Base-by-base conservation (phyloP, 1,140 invertebrate species). In the Goniozus legneri region DNA sequence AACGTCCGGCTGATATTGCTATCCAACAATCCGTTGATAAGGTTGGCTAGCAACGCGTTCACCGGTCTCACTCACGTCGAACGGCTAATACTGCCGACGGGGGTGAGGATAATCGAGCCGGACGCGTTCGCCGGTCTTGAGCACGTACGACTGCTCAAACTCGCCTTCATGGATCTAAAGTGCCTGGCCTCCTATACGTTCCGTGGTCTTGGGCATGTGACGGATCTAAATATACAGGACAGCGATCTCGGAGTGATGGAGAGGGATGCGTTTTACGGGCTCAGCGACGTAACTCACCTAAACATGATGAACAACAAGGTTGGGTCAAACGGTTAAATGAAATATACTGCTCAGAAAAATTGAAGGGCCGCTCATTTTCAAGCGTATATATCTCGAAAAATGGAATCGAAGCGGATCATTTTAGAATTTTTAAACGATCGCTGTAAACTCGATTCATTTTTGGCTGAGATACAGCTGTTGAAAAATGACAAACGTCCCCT, bases 71-170 rank as follows among this genome's bases (percentile, higher is more conserved):
- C 84, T 13, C 87, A 89, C 60, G 86, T 92, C 1, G 82, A 85
- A 24, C 81, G 83, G 39, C 75, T 91, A 27, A 84, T 86, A 40
- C 75, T 92, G 16, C 88, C 89, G 0, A 86, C 86, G 1, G 88
- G 88, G 13, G 86, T 91, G 44, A 78, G 82, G 20, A 74, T 76
- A 16, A 82, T 91, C 34, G 87, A 90, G 57, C 78, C 84, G 15
- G 86, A 88, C 67, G 85, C 88, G 2, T 91, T 92, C 64, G 83
- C 82, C 22, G 87, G 86, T n/a, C 73, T 91, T 37, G 86, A 90
- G 63, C 81, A 85, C 7, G 84, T 92, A 2, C 86, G 85, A 0
- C 71, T 87, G 15, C 69, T 92, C 3, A 89, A 90, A 60, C 60
- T 91, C 12, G 83, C 85, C 8, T 91, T 85, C 60, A 90, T 91